Evolutionary conservation across 2,113 vertebrate species (phyloP).

Genomic region (Macaca nemestrina): DNA sequence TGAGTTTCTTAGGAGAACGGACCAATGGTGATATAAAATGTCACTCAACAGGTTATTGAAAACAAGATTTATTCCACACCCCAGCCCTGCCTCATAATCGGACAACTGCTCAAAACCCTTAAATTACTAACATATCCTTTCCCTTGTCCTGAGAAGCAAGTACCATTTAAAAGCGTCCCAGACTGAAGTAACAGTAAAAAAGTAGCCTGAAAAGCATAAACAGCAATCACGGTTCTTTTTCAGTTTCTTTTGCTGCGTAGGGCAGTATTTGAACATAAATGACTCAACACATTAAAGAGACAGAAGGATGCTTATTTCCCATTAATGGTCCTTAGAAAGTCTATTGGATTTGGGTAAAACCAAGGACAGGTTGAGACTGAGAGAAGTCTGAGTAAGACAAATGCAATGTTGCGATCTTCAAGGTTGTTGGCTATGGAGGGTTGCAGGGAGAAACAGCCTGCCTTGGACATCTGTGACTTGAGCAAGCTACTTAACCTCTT

Average conservation of each 20-base stretch:
- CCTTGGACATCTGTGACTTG: not conserved
- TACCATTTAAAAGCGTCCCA: not conserved
- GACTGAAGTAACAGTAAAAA: not conserved
- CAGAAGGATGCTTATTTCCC: not conserved
- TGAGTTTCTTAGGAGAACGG: constrained; percentile 34
- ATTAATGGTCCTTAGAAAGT: not conserved
- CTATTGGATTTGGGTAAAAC: not conserved
- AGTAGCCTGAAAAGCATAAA: not conserved
- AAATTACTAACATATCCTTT: not conserved
- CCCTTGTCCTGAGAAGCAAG: not conserved
- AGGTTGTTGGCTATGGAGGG: not conserved
- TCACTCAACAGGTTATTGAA: constrained; percentile 6
- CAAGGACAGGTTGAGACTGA: not conserved
- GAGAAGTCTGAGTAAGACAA: not conserved
- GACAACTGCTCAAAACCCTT: not conserved
- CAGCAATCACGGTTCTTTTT: not conserved
- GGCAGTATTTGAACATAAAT: not conserved
- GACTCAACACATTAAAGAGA: not conserved
- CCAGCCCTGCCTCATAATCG: not conserved
- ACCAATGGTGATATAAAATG: not conserved
- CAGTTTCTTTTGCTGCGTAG: not conserved
- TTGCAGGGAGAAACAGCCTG: not conserved
- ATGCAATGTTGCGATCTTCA: not conserved
- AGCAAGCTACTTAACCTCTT: not conserved
- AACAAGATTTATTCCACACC: constrained; percentile 16